Base-by-base conservation (phyloP, 92 coral and sea anemone genomes). In the Blastomussa wellsi region DNA sequence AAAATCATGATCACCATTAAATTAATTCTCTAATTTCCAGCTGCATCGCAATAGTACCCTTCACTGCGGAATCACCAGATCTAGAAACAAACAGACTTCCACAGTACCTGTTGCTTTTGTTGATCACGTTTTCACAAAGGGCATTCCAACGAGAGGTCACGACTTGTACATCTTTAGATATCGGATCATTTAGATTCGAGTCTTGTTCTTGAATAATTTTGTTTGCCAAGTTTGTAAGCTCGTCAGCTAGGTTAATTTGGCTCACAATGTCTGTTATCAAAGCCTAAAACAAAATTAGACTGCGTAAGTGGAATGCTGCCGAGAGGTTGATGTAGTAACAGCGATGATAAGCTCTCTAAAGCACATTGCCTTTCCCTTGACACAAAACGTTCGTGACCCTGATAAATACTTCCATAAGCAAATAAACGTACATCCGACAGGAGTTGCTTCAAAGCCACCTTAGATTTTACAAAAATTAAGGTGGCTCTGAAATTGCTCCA, bases 101-200 rank as follows among this genome's bases (percentile, higher is more conserved):
- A 26, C 72, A 36, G 12, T 24, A 89, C 95, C 86, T 90, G 86
- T 80, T 87, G 33, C 88, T 86, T 29, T 72, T 89, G 65, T 84
- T 82, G 53, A 89, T 84, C 55, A 84, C 83, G 47, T 78, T 57
- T 62, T 77, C 86, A 75, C 84, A 84, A 42, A 91, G 82, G 28
- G 68, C 72, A 72, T 91, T 93, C 94, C 94, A 91, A 31, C 94
- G 91, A 7, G 82, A 72, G 41, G 84, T 84, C 55, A 88, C 67
- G 20, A 65, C 59, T 16, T 88, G 74, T 11, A 88, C 75, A 24
- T 88, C 94, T 53, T 85, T 85, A 7, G 87, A 14, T 16, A 91
- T 79, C 55, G 88, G 82, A 19, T 89, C 78, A 0, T 80, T 76
- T 42, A 84, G 86, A 47, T 77, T 88, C 22, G 89, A 71, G 70